phyloP scores from a whole-genome alignment of 2,888 invertebrate genomes.

The Drosophila siamana region DNA sequence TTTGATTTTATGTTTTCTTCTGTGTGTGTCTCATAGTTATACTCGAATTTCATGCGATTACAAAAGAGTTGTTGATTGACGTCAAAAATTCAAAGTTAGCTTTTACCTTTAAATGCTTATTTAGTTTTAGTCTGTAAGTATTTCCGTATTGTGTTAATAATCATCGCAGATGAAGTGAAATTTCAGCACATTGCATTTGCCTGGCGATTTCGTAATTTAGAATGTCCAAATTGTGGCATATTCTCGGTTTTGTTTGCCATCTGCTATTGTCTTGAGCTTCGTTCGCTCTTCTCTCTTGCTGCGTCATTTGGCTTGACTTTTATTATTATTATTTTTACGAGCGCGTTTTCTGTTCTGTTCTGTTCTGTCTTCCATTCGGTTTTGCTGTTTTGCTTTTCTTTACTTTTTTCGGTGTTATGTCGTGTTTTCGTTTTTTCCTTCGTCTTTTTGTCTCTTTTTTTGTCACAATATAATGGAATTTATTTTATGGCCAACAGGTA shows the following conservation, averaged over 20 bases:
- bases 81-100: too few relatives aligned
- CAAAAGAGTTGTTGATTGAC: too few relatives aligned
- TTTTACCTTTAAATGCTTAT: too few relatives aligned
- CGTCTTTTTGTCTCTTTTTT: constrained; percentile 34
- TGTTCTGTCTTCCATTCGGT: constrained; percentile 30
- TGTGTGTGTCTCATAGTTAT: too few relatives aligned
- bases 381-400: constrained; percentile 5
- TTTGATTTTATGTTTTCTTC: too few relatives aligned
- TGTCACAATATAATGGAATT: constrained; percentile 76
- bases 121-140: too few relatives aligned
- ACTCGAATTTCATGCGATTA: too few relatives aligned
- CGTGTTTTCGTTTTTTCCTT: constrained; percentile 32
- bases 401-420: background rate
- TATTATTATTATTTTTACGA: constrained; percentile 80
- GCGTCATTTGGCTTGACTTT: constrained; percentile 76
- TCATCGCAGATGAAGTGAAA: too few relatives aligned
- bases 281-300: constrained; percentile 20
- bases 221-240: constrained; percentile 12
- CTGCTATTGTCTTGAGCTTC: constrained; percentile 42
- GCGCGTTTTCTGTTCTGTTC: constrained; percentile 45
- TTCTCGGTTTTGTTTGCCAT: constrained; percentile 46
- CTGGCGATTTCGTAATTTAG: background rate
- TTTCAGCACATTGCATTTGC: background rate
- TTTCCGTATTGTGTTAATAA: too few relatives aligned
- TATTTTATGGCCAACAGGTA: constrained; percentile 83